These are phyloP conservation scores for Heterocephalus glaber DNA, from an alignment of 2,113 vertebrate species.

Conservation along the genomic window DNA sequence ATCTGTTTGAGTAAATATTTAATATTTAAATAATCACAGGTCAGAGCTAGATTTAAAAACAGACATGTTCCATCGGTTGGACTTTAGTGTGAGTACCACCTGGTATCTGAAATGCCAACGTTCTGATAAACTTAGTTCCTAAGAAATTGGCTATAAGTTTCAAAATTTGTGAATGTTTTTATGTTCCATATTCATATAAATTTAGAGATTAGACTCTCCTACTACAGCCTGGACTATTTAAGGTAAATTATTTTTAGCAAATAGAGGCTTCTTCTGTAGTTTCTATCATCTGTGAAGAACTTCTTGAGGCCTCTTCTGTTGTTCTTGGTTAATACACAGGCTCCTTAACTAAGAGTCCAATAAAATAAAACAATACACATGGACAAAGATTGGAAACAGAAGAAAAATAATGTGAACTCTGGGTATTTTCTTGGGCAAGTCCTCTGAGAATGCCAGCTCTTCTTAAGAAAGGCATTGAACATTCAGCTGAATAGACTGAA, in stretches of 20 bases:
- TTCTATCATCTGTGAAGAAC: not conserved
- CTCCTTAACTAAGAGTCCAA: not conserved
- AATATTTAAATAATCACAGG: conserved; percentile 40
- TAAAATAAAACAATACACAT: not conserved
- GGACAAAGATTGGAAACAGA: conserved; percentile 35
- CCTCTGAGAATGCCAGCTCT: not conserved
- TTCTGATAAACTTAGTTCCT: conserved; percentile 40
- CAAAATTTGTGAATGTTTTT: not conserved
- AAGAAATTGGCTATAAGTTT: conserved; percentile 39
- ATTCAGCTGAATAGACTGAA: conserved; percentile 54
- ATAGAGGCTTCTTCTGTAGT: not conserved
- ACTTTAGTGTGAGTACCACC: not conserved
- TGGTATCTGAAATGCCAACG: not conserved
- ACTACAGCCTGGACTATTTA: not conserved
- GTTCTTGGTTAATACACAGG: not conserved
- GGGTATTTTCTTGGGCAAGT: conserved; percentile 4
- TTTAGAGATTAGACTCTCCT: not conserved
- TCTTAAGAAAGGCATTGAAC: conserved; percentile 1
- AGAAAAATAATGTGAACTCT: conserved; percentile 60
- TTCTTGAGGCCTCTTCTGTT: not conserved
- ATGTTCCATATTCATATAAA: not conserved
- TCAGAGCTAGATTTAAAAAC: not conserved
- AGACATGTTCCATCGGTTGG: conserved; percentile 52
- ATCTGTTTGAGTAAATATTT: conserved; percentile 68
- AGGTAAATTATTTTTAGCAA: conserved; percentile 49